Base-by-base conservation (phyloP, 2,888 invertebrate genomes). In the Drosophila tripunctata region DNA sequence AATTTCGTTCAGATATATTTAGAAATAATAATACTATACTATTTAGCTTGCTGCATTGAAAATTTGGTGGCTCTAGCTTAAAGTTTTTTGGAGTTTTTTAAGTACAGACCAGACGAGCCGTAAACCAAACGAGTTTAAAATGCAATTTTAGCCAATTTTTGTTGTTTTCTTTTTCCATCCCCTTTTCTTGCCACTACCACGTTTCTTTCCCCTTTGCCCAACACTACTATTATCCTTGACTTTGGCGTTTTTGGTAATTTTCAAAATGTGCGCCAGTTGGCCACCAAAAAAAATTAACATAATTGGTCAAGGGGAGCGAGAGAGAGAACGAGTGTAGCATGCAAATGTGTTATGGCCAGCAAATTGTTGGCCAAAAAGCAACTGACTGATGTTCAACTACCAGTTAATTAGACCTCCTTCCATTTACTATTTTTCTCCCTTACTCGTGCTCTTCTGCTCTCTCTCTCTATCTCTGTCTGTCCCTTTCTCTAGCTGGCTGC, bases 251-350 rank as follows among this genome's bases (percentile, higher is more conserved):
- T 80, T 76, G 67, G 74, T 51, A 64, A 83, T 86, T 79, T 41
- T 24, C 27, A 73, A 73, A 85, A 65, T 80, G 72, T 55, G 50
- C 80, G 80, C 69, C 80, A 75, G 80, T 51, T 86, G 80, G 73
- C 54, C 47, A 63, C 8, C 10, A 62, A 51, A 58, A 51, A 58
- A 83, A 83, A 81, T 87, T 82, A 70, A 51, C 81, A 82, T 82
- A 82, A 84, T 87, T 72, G 85, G 56, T 27, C 36, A 30, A 27
- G 14, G 19, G 40, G 15, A 7, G 8, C 36, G 12, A 14, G 31
- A 7, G 22, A 44, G 15, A 14, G 40, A n/a, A 38, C 12, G n/a
- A 50, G 74, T 38, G 56, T 45, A 48, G 57, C 69, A 73, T 69
- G 62, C 66, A 62, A 68, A 73, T 73, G 54, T 47, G 36, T 44